A percentile compares a stretch with the other conserved stretches of the same genome.
Evolutionary conservation across 2,797 vertebrate genomes (phyloP).

Genomic region (Pangasius mekongensis): DNA sequence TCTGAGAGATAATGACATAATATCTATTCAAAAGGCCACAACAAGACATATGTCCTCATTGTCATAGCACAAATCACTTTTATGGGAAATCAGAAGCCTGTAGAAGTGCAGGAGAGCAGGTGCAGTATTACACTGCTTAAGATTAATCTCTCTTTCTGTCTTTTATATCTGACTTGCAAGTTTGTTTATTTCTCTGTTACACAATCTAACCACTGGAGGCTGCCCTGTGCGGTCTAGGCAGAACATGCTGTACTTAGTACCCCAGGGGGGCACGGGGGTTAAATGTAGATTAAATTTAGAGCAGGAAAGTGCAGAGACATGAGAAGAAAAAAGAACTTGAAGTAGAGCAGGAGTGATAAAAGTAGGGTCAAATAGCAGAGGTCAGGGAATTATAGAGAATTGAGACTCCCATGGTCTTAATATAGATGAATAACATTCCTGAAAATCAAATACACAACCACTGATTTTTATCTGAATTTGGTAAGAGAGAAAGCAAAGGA

Average conservation of each 20-base stretch:
- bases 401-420: constrained; percentile 36
- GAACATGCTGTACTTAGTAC: neutral
- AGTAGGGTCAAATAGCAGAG: constrained; percentile 19
- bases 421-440: neutral
- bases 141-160: constrained; percentile 28
- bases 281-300: constrained; percentile 2
- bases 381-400: constrained; percentile 36
- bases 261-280: neutral
- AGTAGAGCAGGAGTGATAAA: constrained; percentile 14
- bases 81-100: constrained; percentile 5
- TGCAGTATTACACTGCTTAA: constrained; percentile 1
- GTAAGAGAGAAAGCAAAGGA: constrained; percentile 26
- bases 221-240: neutral
- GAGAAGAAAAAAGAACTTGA: neutral
- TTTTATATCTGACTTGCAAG: constrained; percentile 45
- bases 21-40: constrained; percentile 23
- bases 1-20: constrained; percentile 31
- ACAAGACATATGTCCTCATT: neutral
- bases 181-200: constrained; percentile 43
- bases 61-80: constrained; percentile 24
- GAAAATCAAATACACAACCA: constrained; percentile 14
- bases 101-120: constrained; percentile 3
- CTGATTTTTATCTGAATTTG: constrained; percentile 26
- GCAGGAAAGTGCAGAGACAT: constrained; percentile 3
- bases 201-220: constrained; percentile 17